Conservation (phyloP, 2,888 invertebrate species). For the Xestia c-nigrum region DNA sequence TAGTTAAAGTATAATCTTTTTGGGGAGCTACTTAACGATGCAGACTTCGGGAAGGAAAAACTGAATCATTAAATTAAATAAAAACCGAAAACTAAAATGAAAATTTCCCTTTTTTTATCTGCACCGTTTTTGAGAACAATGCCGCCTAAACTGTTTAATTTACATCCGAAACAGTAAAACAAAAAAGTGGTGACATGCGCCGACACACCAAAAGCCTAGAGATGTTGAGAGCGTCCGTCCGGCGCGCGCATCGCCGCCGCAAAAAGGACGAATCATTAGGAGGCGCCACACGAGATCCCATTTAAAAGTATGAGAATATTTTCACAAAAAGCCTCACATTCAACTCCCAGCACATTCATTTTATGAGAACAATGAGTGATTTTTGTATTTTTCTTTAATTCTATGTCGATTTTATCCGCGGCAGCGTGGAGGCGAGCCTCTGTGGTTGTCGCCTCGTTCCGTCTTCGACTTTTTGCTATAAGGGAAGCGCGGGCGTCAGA, state of each 20-base stretch:
- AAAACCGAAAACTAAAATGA: slow-evolving; percentile 71
- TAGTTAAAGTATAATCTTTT: background rate
- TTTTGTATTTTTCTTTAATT: slow-evolving; percentile 91
- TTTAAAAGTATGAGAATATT: slow-evolving; percentile 91
- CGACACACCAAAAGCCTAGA: slow-evolving; percentile 88
- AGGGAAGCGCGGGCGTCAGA: slow-evolving; percentile 85
- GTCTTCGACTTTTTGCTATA: slow-evolving; percentile 88
- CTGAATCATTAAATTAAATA: slow-evolving; percentile 30
- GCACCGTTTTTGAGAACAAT: slow-evolving; percentile 80
- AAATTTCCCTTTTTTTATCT: slow-evolving; percentile 70
- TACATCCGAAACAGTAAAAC: slow-evolving; percentile 85
- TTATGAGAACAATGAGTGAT: slow-evolving; percentile 91
- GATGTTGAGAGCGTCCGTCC: slow-evolving; percentile 78
- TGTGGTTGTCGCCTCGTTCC: slow-evolving; percentile 88
- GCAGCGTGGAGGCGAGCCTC: slow-evolving; percentile 85
- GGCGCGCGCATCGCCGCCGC: slow-evolving; percentile 81
- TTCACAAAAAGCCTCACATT: slow-evolving; percentile 90
- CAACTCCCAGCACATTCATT: slow-evolving; percentile 90
- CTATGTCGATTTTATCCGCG: slow-evolving; percentile 90
- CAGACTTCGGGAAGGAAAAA: slow-evolving; percentile 6
- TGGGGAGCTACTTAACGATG: background rate
- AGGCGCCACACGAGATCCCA: slow-evolving; percentile 90
- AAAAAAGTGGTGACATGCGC: slow-evolving; percentile 88
- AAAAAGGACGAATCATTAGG: slow-evolving; percentile 90
- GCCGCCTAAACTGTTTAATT: slow-evolving; percentile 88